Evolutionary conservation across 2,797 vertebrate species (phyloP), one percentile per base, ranked within the genome.

Genomic region (Clarias pachynema): DNA sequence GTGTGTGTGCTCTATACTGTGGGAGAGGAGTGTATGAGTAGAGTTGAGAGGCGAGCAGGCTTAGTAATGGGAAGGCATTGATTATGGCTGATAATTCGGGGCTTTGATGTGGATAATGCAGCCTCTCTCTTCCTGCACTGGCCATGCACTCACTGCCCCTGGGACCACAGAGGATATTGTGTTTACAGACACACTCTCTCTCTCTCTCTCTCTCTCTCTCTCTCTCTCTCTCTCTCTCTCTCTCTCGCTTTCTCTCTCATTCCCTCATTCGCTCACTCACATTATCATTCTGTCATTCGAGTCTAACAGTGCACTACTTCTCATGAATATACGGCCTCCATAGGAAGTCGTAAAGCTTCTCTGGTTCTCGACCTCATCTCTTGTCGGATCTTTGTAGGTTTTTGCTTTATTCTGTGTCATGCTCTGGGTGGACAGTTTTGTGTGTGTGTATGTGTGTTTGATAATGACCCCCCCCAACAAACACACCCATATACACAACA

Each of bases 21-120:
- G 82, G 65, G 72, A 82, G 89, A 79, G 59, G 80, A 85, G 72
- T 83, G 84, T 69, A 69, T 85, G 73, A 85, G 88, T 53, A 60
- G 49, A 90, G 89, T 79, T 79, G 89, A 84, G 86, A 91, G 63
- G 89, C 69, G 82, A 85, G 81, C 74, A 83, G 86, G 85, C 60
- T 81, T 82, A 89, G 89, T 94, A 94, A 94, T 94, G 94, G 94
- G 92, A 91, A 91, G 89, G 91, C 94, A 95, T 95, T 95, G 95
- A 95, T 96, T 93, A 95, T 93, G 92, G 93, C 93, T 93, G 94
- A 95, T 94, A 95, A 95, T 94, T 91, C 91, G 90, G 93, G 89
- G 92, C 93, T 95, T 91, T 94, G 94, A 95, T 95, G 94, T 93
- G 92, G 94, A 94, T 95, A 94, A 94, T 95, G 94, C 94, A 94